Percentiles rank a stretch among this genome's conserved stretches.
Conservation (phyloP, 2,888 invertebrate genomes). For the Heliconius aoede region DNA sequence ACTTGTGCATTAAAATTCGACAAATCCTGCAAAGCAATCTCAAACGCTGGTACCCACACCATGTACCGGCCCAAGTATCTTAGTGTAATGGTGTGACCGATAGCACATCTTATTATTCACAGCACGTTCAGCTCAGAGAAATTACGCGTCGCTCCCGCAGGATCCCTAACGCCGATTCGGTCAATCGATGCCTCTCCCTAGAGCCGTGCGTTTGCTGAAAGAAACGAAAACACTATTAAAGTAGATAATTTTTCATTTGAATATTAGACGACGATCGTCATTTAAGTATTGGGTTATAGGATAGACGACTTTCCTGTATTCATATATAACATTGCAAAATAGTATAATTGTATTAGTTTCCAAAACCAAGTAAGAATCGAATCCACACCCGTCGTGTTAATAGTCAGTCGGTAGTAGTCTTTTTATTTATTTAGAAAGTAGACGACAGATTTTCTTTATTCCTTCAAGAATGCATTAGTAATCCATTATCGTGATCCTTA, state of each 20-base stretch:
- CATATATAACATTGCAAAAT: no score
- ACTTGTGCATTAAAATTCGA: neutral
- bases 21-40: neutral
- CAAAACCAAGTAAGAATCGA: no score
- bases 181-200: conserved; percentile 74
- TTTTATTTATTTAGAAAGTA: no score
- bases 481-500: neutral
- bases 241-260: neutral
- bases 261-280: neutral
- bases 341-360: no score
- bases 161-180: conserved; percentile 65
- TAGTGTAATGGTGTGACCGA: conserved; percentile 63
- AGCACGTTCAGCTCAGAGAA: conserved; percentile 74
- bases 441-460: no score
- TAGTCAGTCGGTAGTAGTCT: no score
- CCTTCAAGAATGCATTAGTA: neutral
- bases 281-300: no score
- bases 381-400: no score
- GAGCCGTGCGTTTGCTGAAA: conserved; percentile 38
- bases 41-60: conserved; percentile 45
- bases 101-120: conserved; percentile 70
- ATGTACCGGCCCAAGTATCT: conserved; percentile 48
- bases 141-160: conserved; percentile 77
- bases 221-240: conserved; percentile 24
- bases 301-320: no score